A percentile compares a stretch with the other conserved stretches of the same genome.
Evolutionary conservation across 2,113 vertebrate species (phyloP).

Genomic region (Phainopepla nitens): DNA sequence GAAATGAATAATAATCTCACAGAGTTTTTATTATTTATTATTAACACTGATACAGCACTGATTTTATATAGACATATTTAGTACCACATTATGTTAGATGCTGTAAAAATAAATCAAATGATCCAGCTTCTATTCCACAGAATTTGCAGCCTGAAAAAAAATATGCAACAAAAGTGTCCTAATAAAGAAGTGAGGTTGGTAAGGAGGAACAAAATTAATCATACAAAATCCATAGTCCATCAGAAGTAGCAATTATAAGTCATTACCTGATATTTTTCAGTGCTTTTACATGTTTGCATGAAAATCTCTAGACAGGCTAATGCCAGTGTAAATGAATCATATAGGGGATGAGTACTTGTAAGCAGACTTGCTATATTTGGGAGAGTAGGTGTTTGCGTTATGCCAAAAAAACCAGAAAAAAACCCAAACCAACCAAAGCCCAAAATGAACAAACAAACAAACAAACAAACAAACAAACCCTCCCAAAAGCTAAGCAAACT

Average conservation of each 20-base stretch:
- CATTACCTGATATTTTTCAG: neutral
- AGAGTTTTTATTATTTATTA: neutral
- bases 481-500: no score
- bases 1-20: neutral
- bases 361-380: neutral
- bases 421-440: neutral
- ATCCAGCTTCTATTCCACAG: neutral
- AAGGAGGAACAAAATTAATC: neutral
- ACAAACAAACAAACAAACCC: neutral
- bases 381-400: slow-evolving; percentile 44
- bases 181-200: neutral
- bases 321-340: neutral
- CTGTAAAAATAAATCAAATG: neutral
- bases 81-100: neutral
- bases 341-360: neutral
- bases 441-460: rapidly evolving
- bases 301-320: neutral
- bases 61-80: neutral
- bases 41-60: neutral
- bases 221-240: neutral
- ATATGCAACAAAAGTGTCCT: neutral
- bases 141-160: neutral
- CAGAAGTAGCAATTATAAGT: neutral
- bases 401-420: neutral
- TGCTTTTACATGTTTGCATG: neutral